Evolutionary conservation across 1,140 invertebrate genomes (phyloP), one percentile per base, ranked within the genome.

Genomic region (Proctacanthus coquilletti): DNA sequence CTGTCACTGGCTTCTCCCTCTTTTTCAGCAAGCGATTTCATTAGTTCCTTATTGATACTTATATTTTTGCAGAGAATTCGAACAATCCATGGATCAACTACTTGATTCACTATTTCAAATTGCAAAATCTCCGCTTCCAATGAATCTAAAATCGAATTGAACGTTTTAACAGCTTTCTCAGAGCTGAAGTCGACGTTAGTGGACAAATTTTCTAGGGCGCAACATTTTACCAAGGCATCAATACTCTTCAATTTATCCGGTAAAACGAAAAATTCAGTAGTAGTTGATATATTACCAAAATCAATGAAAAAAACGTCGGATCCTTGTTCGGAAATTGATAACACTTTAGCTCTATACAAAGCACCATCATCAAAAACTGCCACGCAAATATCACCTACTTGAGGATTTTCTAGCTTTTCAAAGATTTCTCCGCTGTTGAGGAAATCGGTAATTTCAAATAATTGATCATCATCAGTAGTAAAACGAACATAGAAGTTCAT

Each of bases 301-400:
- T 83, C 80, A 49, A 80, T 69, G 42, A 76, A 78, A 2, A 74
- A 42, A 0, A 80, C 73, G 52, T 75, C 71, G 25, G 52, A 58
- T n/a, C 34, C 21, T 6, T 36, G 34, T 14, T 17, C 5, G 19
- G 21, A 5, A 14, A 4, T 5, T 6, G 30, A 32, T 10, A 52
- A n/a, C 5, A 58, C 40, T 13, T 43, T 46, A n/a, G 45, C 46
- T 4, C 55, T 42, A 43, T 51, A 56, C 17, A 51, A 49, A 2
- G 51, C 45, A 0, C 34, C 18, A 31, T 56, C 50, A 3, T 51
- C 43, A n/a, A 39, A 58, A 6, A 49, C 42, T 2, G 45, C 50
- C 4, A 49, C 55, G 25, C 42, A 55, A n/a, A 56, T 5, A 4
- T 51, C 44, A 4, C 42, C 47, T 9, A 49, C 17, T 5, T 42